These are phyloP conservation scores for Pterocles orientalis DNA, from an alignment of 2,113 vertebrate genomes.

Conservation along the genomic window DNA sequence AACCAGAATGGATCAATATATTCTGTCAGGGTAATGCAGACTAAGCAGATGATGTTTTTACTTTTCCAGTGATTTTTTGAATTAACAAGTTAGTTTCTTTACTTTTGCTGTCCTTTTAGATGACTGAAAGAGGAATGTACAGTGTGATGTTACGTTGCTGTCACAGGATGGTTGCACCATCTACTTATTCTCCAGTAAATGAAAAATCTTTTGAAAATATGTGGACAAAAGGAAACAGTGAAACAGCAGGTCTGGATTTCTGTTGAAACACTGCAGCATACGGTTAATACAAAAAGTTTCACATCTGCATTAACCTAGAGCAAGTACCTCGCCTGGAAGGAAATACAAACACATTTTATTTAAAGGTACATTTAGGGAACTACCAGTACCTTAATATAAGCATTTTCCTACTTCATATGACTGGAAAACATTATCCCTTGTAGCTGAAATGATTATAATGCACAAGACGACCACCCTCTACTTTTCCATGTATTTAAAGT, in stretches of 20 bases:
- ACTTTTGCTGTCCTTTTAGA: conserved; percentile 17
- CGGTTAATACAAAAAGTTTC: not conserved
- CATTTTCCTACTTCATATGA: not conserved
- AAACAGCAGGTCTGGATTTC: not conserved
- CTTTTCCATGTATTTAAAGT: not conserved
- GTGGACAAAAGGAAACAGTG: not conserved
- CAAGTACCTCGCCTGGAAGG: not conserved
- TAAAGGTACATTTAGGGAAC: not conserved
- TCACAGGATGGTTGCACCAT: not conserved
- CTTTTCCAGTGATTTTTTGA: conserved; percentile 27
- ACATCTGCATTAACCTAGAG: not conserved
- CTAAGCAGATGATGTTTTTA: conserved; percentile 8
- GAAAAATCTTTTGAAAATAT: not conserved
- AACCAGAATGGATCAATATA: not conserved
- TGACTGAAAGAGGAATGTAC: not conserved
- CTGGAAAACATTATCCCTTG: not conserved
- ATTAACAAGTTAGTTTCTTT: conserved; percentile 4
- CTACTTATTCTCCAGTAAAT: not conserved
- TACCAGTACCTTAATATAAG: not conserved
- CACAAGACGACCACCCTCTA: not conserved
- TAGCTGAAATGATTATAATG: not conserved
- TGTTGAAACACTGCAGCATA: not conserved
- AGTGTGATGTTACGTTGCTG: not conserved
- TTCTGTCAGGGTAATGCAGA: not conserved
- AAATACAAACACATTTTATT: not conserved